Conservation (phyloP, 2,888 invertebrate genomes). For the Caenorhabditis japonica region DNA sequence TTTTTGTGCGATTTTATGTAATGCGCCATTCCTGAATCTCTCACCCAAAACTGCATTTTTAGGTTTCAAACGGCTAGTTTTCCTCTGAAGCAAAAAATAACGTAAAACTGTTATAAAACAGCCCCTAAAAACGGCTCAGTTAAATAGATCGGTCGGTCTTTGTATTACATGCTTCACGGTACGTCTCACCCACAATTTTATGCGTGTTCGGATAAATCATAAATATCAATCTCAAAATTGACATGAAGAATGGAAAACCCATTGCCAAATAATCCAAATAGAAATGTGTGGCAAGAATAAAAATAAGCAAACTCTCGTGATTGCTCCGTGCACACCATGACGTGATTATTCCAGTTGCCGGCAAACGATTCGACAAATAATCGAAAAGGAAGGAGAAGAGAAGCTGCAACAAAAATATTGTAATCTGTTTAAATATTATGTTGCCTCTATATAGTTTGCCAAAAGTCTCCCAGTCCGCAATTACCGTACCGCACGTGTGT, state of each 20-base stretch:
- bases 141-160: too few relatives aligned
- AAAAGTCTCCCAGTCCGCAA: too few relatives aligned
- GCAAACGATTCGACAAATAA: constrained; percentile 28
- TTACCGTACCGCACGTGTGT: too few relatives aligned
- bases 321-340: constrained; percentile 39
- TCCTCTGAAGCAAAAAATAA: too few relatives aligned
- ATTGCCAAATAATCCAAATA: constrained; percentile 37
- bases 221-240: constrained; percentile 23
- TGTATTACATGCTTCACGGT: too few relatives aligned
- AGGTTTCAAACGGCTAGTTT: background rate
- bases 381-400: constrained; percentile 34
- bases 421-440: too few relatives aligned
- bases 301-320: constrained; percentile 16
- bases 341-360: constrained; percentile 37
- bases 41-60: too few relatives aligned
- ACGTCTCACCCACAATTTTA: constrained; percentile 13
- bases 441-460: too few relatives aligned
- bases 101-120: too few relatives aligned
- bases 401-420: constrained; percentile 18
- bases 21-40: too few relatives aligned
- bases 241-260: constrained; percentile 48
- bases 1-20: too few relatives aligned
- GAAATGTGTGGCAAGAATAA: constrained; percentile 25
- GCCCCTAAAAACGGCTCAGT: too few relatives aligned
- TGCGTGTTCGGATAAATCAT: constrained; percentile 38